Conservation (phyloP, 2,797 vertebrate genomes). For the Platyrinchus mystaceus region DNA sequence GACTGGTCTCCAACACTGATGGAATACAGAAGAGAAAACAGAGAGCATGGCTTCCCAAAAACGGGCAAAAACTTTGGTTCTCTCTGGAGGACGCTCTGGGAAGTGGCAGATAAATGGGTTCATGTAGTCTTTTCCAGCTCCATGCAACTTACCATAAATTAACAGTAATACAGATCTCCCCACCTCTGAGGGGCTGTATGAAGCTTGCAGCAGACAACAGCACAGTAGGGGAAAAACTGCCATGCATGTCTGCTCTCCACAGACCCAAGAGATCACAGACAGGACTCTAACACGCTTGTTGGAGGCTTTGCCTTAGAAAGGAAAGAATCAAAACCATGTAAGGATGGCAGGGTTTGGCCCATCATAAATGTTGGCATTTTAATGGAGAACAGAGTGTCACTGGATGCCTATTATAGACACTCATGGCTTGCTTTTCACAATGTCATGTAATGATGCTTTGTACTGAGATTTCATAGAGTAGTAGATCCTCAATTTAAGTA, state of each 20-base stretch:
- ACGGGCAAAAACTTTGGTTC: background rate
- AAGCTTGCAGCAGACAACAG: background rate
- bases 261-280: background rate
- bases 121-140: background rate
- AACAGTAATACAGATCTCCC: background rate
- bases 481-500: background rate
- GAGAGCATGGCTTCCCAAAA: background rate
- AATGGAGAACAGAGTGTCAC: background rate
- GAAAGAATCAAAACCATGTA: background rate
- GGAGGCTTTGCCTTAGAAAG: background rate
- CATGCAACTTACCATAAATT: background rate
- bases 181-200: background rate
- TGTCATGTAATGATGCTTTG: background rate
- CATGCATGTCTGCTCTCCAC: background rate
- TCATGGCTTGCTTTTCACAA: background rate
- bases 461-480: background rate
- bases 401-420: background rate
- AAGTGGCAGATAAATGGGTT: background rate
- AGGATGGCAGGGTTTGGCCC: background rate
- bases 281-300: background rate
- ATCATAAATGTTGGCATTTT: background rate
- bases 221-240: background rate
- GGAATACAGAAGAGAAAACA: constrained; percentile 25
- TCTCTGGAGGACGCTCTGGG: background rate
- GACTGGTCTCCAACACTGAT: background rate